A percentile compares a stretch with the other conserved stretches of the same genome.
Conservation (phyloP, 2,113 vertebrate species). For the Cathartes aura region DNA sequence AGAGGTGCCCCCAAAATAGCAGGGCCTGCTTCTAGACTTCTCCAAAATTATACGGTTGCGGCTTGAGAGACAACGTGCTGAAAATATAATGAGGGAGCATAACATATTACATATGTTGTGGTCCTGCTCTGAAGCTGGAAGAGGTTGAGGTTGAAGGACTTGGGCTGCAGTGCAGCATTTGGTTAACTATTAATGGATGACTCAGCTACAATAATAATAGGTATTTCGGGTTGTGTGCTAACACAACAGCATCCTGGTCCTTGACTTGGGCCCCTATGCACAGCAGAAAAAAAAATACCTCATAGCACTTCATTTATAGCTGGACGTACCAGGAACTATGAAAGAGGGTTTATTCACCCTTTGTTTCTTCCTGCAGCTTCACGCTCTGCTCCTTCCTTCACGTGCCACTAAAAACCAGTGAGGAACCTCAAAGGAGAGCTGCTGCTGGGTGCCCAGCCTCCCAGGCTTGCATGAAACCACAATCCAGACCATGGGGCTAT, state of each 20-base stretch:
- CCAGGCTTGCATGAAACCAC: not conserved
- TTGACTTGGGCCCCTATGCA: not conserved
- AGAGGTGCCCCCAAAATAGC: not conserved
- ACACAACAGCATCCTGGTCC: not conserved
- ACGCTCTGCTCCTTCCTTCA: not conserved
- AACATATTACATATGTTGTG: not conserved
- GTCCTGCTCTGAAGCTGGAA: not conserved
- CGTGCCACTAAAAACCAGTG: not conserved
- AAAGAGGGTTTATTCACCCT: not conserved
- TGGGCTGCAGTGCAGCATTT: not conserved
- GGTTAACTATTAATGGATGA: conserved; percentile 67
- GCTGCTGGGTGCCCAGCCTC: not conserved
- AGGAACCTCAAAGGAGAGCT: not conserved
- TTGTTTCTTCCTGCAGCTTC: not conserved
- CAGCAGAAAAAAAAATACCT: not conserved
- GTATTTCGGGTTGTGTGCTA: not conserved
- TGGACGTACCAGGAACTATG: not conserved
- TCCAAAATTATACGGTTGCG: conserved; percentile 23
- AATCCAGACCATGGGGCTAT: not conserved
- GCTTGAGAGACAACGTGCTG: not conserved
- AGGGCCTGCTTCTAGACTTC: not conserved
- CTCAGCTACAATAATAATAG: conserved; percentile 22
- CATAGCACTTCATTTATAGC: not conserved
- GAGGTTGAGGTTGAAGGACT: not conserved
- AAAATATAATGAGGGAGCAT: conserved; percentile 15